phyloP scores from a whole-genome alignment of 1,140 invertebrate species.

The Aphelenchoides avenae region DNA sequence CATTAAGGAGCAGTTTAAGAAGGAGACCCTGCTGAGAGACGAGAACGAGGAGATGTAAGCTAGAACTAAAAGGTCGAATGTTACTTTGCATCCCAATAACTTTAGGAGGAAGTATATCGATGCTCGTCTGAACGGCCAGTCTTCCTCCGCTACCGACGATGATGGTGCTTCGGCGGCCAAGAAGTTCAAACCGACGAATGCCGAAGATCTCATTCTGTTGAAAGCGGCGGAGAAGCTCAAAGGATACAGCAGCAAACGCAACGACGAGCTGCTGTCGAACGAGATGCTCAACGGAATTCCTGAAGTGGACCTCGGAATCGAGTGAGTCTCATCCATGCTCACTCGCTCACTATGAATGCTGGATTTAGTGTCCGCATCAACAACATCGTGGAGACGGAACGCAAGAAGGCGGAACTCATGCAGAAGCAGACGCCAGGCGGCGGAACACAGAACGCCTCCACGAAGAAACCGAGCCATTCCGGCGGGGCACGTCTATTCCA shows the following conservation, averaged over 20 bases:
- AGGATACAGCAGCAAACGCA: constrained; percentile 66
- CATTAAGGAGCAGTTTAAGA: constrained; percentile 57
- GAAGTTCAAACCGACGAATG: constrained; percentile 8
- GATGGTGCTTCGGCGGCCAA: constrained; percentile 7
- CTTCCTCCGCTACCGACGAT: neutral
- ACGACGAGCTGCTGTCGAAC: constrained; percentile 98
- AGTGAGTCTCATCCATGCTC: constrained; percentile 68
- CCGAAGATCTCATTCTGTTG: constrained; percentile 40
- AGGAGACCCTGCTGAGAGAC: constrained; percentile 55
- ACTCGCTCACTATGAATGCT: neutral
- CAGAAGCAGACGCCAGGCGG: constrained; percentile 24
- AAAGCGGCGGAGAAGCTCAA: constrained; percentile 48
- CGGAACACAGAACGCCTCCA: too few species aligned
- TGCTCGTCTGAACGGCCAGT: constrained; percentile 12
- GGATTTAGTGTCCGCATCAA: constrained; percentile 49
- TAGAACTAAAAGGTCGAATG: neutral
- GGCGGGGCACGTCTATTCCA: too few species aligned
- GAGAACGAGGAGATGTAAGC: constrained; percentile 55
- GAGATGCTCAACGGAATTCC: constrained; percentile 99
- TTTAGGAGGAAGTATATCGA: constrained; percentile 37
- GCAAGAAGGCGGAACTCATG: constrained; percentile 50
- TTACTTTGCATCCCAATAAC: neutral
- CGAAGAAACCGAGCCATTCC: too few species aligned
- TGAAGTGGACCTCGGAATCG: constrained; percentile 97
- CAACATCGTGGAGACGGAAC: constrained; percentile 56